These are phyloP conservation scores for Drosophila pandora DNA, from an alignment of 1,140 invertebrate species.

Conservation along the genomic window DNA sequence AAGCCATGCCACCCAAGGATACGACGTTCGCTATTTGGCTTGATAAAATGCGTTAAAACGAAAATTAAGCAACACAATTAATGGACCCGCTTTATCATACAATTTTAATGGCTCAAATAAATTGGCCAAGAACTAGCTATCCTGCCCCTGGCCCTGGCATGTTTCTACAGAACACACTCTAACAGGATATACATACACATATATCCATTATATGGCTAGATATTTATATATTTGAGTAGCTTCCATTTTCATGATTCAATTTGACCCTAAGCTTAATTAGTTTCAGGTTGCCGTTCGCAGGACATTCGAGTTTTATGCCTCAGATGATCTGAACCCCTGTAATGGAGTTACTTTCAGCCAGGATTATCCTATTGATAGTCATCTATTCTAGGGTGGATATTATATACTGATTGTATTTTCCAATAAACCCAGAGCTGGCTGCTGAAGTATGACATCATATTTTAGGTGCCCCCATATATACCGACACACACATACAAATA, in stretches of 20 bases:
- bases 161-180: constrained; percentile 20
- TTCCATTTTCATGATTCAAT: constrained; percentile 32
- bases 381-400: not conserved
- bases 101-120: constrained; percentile 80
- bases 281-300: constrained; percentile 32
- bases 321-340: constrained; percentile 3
- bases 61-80: constrained; percentile 82
- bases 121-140: constrained; percentile 58
- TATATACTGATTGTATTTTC: not conserved
- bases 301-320: not conserved
- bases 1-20: constrained; percentile 10
- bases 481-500: not conserved
- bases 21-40: constrained; percentile 45
- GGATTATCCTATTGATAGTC: constrained; percentile 18
- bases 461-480: constrained; percentile 28
- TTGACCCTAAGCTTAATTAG: constrained; percentile 41
- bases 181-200: constrained; percentile 6
- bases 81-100: constrained; percentile 76
- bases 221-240: constrained; percentile 23
- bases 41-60: constrained; percentile 80
- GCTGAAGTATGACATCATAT: constrained; percentile 71
- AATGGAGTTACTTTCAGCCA: constrained; percentile 7
- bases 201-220: not conserved
- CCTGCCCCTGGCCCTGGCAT: constrained; percentile 17
- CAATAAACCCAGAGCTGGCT: not conserved